Percentiles rank a stretch among this genome's conserved stretches.
Conservation (phyloP, 2,888 invertebrate genomes). For the Deilephila porcellus region DNA sequence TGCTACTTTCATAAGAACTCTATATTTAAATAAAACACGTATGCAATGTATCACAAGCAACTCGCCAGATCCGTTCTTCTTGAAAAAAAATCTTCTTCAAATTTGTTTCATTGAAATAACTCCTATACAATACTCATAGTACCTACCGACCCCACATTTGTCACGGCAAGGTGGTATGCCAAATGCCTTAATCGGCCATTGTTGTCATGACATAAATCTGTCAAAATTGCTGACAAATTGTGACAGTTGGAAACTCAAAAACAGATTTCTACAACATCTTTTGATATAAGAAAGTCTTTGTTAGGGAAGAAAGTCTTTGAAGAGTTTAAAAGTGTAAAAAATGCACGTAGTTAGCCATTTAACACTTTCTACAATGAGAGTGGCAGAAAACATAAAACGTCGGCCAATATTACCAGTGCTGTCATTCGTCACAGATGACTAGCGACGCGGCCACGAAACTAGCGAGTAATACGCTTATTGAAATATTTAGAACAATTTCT, state of each 20-base stretch:
- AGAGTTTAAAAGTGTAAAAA: neutral
- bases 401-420: slow-evolving; percentile 29
- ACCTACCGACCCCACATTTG: neutral
- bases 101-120: neutral
- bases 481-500: neutral
- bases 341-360: neutral
- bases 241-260: neutral
- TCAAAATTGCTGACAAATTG: slow-evolving; percentile 4
- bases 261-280: neutral
- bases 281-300: neutral
- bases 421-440: slow-evolving; percentile 34
- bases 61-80: too few species aligned
- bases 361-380: slow-evolving; percentile 20
- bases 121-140: neutral
- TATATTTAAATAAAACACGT: too few species aligned
- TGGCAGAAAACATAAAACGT: neutral
- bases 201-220: slow-evolving; percentile 3
- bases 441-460: slow-evolving; percentile 28
- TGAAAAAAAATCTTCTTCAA: too few species aligned
- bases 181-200: neutral
- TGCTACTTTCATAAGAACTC: too few species aligned
- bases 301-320: neutral
- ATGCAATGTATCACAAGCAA: too few species aligned
- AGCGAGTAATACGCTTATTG: neutral
- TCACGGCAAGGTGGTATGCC: neutral